Conservation (phyloP, 2,113 vertebrate species). For the Ciconia boyciana region DNA sequence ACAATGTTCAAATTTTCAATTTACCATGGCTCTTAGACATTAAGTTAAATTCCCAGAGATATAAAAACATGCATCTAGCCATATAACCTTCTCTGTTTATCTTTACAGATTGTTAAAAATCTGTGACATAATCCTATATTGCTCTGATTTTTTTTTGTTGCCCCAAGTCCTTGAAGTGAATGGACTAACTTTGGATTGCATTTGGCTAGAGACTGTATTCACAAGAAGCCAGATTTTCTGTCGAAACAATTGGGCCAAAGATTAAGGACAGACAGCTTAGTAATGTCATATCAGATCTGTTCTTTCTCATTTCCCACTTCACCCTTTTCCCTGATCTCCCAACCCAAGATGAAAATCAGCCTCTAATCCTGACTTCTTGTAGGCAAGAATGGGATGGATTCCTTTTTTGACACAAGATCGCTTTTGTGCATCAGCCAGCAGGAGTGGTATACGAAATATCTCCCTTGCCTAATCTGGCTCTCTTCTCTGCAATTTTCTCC, state of each 20-base stretch:
- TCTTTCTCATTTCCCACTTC: neutral
- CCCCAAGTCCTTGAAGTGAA: neutral
- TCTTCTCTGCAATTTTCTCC: neutral
- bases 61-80: neutral
- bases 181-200: neutral
- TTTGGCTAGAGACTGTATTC: neutral
- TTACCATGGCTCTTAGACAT: neutral
- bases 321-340: neutral
- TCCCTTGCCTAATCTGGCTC: neutral
- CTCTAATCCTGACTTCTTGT: neutral
- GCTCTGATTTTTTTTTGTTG: neutral
- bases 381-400: neutral
- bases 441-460: neutral
- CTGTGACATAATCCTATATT: neutral
- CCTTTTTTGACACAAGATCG: neutral
- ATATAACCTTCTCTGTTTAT: neutral
- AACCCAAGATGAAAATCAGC: neutral
- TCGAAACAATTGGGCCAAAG: neutral
- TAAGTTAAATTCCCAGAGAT: neutral
- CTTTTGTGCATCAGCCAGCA: neutral
- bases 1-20: neutral
- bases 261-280: neutral
- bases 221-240: neutral
- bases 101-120: neutral
- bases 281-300: neutral